Evolutionary conservation across 1,140 invertebrate species (phyloP).

Genomic region (Triops cancriformis): DNA sequence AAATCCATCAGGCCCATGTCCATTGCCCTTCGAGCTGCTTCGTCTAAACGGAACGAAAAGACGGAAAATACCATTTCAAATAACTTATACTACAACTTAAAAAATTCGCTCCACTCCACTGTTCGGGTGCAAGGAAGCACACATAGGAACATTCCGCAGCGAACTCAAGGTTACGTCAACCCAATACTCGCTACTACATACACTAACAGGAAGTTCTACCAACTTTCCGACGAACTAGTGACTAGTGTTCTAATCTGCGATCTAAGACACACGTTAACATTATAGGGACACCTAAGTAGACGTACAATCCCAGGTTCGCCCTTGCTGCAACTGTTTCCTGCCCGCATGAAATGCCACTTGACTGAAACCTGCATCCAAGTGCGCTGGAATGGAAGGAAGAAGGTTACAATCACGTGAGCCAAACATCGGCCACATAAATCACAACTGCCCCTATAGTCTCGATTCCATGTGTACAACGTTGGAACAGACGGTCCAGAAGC

Average conservation of each 20-base stretch:
- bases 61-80: conserved; percentile 14
- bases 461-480: background rate
- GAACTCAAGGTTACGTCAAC: background rate
- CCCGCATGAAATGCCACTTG: conserved; percentile 27
- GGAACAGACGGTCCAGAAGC: background rate
- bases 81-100: conserved; percentile 12
- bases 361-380: conserved; percentile 23
- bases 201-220: background rate
- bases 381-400: conserved; percentile 3
- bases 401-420: background rate
- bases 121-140: background rate
- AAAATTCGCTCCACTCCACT: background rate
- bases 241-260: background rate
- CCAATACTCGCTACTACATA: background rate
- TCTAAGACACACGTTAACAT: background rate
- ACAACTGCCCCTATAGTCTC: background rate
- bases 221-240: background rate
- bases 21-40: conserved; percentile 35
- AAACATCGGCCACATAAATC: background rate
- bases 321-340: conserved; percentile 20
- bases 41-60: conserved; percentile 31
- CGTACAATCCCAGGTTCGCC: conserved; percentile 10
- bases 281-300: conserved; percentile 10
- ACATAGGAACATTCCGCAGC: background rate
- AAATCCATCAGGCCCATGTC: conserved; percentile 44